phyloP scores from a whole-genome alignment of 1,140 invertebrate genomes.

The Araneus ventricosus region DNA sequence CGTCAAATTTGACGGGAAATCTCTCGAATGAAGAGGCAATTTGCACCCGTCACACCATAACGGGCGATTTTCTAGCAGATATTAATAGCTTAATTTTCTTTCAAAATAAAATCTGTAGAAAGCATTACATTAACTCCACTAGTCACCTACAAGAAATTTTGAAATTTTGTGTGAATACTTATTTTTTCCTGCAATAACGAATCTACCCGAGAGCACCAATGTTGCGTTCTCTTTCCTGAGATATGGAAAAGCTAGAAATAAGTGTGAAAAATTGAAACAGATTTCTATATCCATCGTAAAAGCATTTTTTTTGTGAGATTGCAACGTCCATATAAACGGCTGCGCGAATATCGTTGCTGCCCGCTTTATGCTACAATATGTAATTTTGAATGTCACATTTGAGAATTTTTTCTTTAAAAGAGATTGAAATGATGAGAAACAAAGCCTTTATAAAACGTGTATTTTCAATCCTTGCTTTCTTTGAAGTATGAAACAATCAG shows the following conservation, averaged over 20 bases:
- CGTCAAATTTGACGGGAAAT: no score
- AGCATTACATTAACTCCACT: no score
- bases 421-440: neutral
- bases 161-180: neutral
- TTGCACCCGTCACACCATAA: no score
- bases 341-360: neutral
- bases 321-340: neutral
- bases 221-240: neutral
- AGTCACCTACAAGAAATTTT: neutral
- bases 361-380: neutral
- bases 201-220: no score
- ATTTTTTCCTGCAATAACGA: no score
- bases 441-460: neutral
- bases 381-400: conserved; percentile 24
- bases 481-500: neutral
- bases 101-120: no score
- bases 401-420: neutral
- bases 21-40: no score
- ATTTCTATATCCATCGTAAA: neutral
- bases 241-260: neutral
- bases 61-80: no score
- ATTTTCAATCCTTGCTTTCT: neutral
- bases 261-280: neutral
- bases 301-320: neutral
- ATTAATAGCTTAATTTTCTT: no score